Base-by-base conservation (phyloP, 2,797 vertebrate genomes). In the Tiaroga cobitis region DNA sequence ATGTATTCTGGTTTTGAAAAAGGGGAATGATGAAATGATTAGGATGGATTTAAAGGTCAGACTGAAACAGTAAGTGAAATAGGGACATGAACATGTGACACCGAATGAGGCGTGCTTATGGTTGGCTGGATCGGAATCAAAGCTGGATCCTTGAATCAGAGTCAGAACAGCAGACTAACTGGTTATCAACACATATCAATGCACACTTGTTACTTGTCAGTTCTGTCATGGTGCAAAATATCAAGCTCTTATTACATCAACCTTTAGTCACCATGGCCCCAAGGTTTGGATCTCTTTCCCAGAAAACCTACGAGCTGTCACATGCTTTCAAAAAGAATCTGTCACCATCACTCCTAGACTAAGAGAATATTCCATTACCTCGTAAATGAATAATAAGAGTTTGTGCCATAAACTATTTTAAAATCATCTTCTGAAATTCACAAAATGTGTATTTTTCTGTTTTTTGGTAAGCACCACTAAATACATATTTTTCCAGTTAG, bases 211-310 rank as follows among this genome's bases (percentile, higher is more conserved):
- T 49, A 68, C 61, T 80, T 29, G 61, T 80, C 78, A 68, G 78
- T 65, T 65, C 26, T 29, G 43, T 80, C 63, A 80, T 32, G 43
- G 43, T 34, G 5, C 78, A 68, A 80, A 68, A 67, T 80, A 80
- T 51, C 61, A 32, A 63, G 41, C 61, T 16, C n/a, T 67, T 80
- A 80, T 80, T 80, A 34, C 41, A 68, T 67, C 51, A 68, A 37
- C 81, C 32, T 80, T 80, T 80, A 68, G 78, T 80, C 78, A 65
- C 78, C 24, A 68, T 65, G 61, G 78, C 78, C 78, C 59, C 43
- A 32, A 80, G 59, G 41, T 67, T 80, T 80, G 19, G 61, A 80
- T 80, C 78, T 49, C 10, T 68, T 29, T 41, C 26, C 43, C 61
- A 49, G 41, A 46, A 32, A 32, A 80, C 41, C 78, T 65, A 67